These are phyloP conservation scores for Nymphalis polychloros DNA, from an alignment of 2,888 invertebrate genomes.

Conservation along the genomic window DNA sequence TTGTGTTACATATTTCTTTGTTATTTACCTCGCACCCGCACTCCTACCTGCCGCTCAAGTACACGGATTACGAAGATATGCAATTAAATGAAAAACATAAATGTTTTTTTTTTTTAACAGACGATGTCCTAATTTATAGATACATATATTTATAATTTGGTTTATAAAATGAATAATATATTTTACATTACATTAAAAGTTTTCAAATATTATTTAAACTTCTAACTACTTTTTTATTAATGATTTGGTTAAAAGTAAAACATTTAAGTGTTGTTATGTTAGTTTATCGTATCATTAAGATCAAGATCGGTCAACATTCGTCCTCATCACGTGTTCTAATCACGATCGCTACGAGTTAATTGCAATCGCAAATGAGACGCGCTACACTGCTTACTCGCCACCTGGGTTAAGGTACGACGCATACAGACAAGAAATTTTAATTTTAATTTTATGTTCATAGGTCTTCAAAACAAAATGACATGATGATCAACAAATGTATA, in stretches of 20 bases:
- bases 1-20: slow-evolving; percentile 80
- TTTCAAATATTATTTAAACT: too few species aligned
- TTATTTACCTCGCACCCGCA: slow-evolving; percentile 65
- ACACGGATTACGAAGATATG: slow-evolving; percentile 24
- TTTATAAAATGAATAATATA: too few species aligned
- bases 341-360: slow-evolving; percentile 71
- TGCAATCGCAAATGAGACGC: slow-evolving; percentile 73
- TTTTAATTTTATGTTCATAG: too few species aligned
- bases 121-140: background rate
- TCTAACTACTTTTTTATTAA: too few species aligned
- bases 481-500: too few species aligned
- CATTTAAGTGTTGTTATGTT: background rate
- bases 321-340: slow-evolving; percentile 54
- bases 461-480: too few species aligned
- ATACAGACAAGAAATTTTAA: slow-evolving; percentile 42
- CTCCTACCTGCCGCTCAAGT: slow-evolving; percentile 41
- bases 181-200: too few species aligned
- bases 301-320: slow-evolving; percentile 37
- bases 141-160: too few species aligned
- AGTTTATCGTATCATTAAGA: background rate
- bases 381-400: slow-evolving; percentile 63
- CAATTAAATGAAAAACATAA: slow-evolving; percentile 17
- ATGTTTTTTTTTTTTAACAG: slow-evolving; percentile 2
- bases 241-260: too few species aligned
- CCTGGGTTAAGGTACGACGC: slow-evolving; percentile 51